Conservation (phyloP, 2,888 invertebrate genomes). For the Anodontia alba region DNA sequence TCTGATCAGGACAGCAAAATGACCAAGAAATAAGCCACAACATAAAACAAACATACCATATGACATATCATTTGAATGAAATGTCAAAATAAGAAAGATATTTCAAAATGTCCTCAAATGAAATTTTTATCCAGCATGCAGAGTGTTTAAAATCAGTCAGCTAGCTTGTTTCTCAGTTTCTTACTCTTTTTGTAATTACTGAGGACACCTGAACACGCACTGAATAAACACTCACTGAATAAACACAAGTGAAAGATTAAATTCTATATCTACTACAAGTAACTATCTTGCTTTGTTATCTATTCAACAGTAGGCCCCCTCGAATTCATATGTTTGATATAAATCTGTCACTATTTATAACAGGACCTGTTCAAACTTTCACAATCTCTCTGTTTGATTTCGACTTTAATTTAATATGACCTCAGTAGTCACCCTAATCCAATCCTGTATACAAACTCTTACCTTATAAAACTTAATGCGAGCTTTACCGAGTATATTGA, state of each 20-base stretch:
- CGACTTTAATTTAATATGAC: slow-evolving; percentile 3
- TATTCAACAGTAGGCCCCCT: not conserved
- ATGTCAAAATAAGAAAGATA: no score
- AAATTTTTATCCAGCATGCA: no score
- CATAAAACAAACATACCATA: no score
- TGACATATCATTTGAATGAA: no score
- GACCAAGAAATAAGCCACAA: no score
- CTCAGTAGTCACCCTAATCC: not conserved
- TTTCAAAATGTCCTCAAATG: no score
- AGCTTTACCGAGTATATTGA: slow-evolving; percentile 11
- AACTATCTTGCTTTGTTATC: not conserved
- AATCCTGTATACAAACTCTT: slow-evolving; percentile 10
- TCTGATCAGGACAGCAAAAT: no score
- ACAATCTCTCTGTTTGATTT: not conserved
- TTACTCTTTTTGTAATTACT: no score
- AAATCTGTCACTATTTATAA: slow-evolving; percentile 9
- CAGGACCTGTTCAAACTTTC: not conserved
- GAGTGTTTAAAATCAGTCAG: no score
- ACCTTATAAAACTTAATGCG: not conserved
- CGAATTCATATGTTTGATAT: slow-evolving; percentile 5
- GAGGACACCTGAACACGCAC: not conserved
- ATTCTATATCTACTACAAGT: not conserved
- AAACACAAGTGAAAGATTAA: not conserved
- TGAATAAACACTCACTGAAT: not conserved
- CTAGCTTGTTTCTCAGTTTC: no score